Base-by-base conservation (phyloP, 1,140 invertebrate genomes). In the Orius laevigatus region DNA sequence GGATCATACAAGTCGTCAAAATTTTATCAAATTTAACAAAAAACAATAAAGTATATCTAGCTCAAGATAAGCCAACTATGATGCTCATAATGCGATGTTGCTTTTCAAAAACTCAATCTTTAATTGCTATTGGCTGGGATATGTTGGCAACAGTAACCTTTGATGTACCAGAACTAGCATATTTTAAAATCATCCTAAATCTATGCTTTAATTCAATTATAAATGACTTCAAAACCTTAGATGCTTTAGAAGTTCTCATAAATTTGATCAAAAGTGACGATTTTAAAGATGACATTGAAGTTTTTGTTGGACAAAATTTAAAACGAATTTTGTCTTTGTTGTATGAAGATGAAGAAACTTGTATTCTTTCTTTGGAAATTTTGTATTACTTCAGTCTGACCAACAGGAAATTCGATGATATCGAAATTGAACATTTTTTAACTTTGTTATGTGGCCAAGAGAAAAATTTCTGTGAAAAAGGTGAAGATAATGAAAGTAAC, bases 21-120 rank as follows among this genome's bases (percentile, higher is more conserved):
- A 90, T 97, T 11, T 66, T 96, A 9, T 73, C 91, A 40, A 95
- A 95, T 63, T 65, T 97, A n/a, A 93, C 89, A 50, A 97, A 97
- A 63, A 82, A 86, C 46, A 97, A 97, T 63, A 71, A 84, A 14
- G 62, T 74, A 19, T 65, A 84, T 15, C 64, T 97, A 35, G 79
- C 84, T 0, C 73, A 75, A 48, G 89, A 85, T 67, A 69, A 73
- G 31, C 79, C 84, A 12, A 83, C 93, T 55, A 66, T 95, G 32
- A 80, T 87, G 57, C 94, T 96, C 67, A 65, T 94, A 20, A 66
- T 96, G 40, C 71, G 96, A 49, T 89, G 85, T 59, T 75, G 72
- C 59, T 80, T 77, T 63, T 81, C 78, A 59, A 76, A 78, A 58
- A 94, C 77, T 84, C 79, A 74, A 47, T 71, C 72, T 55, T 60